These are phyloP conservation scores for Drosophila sproati DNA, from an alignment of 1,140 invertebrate species.

Conservation along the genomic window DNA sequence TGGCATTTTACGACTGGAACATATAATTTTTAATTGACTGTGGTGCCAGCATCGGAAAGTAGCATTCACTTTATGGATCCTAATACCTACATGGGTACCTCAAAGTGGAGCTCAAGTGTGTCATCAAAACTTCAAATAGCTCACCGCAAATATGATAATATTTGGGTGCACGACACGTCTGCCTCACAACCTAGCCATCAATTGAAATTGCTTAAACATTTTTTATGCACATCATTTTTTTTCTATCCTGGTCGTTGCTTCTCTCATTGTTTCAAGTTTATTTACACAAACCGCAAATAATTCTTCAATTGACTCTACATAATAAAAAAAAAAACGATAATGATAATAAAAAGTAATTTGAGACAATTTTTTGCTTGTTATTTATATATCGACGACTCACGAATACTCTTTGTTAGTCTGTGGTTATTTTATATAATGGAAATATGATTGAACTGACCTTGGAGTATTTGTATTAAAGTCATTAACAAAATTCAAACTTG, in stretches of 20 bases:
- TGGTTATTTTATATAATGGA: neutral
- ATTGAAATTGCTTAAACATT: conserved; percentile 5
- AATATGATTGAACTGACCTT: too few species aligned
- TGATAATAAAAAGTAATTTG: conserved; percentile 31
- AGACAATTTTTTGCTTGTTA: neutral
- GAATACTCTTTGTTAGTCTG: neutral
- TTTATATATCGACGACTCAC: conserved; percentile 4
- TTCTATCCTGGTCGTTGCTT: conserved; percentile 20
- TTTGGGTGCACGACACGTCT: neutral
- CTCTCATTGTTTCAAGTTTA: conserved; percentile 34
- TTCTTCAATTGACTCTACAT: conserved; percentile 40
- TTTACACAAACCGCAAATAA: conserved; percentile 28
- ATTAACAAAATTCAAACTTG: too few species aligned
- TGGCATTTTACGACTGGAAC: conserved; percentile 65
- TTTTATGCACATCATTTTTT: conserved; percentile 24
- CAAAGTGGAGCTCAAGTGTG: conserved; percentile 17
- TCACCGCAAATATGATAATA: conserved; percentile 6
- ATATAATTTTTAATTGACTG: conserved; percentile 74
- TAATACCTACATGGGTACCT: neutral
- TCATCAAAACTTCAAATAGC: neutral
- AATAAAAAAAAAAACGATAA: conserved; percentile 22
- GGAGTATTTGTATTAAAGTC: too few species aligned
- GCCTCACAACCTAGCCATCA: neutral
- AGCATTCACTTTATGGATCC: conserved; percentile 16
- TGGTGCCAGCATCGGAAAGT: conserved; percentile 27